phyloP scores from a whole-genome alignment of 2,888 invertebrate genomes.

The Drosophila multiciliata region DNA sequence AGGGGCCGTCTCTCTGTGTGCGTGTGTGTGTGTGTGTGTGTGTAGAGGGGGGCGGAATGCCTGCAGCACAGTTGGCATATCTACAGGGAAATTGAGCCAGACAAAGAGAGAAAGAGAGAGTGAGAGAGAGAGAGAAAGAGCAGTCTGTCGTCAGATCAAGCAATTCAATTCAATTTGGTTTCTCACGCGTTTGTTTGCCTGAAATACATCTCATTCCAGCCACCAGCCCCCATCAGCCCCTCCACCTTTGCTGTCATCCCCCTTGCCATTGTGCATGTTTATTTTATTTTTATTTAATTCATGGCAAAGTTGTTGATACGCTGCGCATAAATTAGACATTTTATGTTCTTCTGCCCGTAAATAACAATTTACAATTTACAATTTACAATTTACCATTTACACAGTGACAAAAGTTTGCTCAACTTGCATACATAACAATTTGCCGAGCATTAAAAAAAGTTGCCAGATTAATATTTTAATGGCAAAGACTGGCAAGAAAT shows the following conservation, averaged over 20 bases:
- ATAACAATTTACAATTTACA: conserved; percentile 50
- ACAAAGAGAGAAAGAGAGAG: conserved; percentile 4
- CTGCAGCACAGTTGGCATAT: conserved; percentile 51
- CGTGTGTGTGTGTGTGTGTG: conserved; percentile 8
- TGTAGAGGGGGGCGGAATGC: conserved; percentile 15
- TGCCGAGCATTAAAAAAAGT: conserved; percentile 55
- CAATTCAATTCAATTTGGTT: conserved; percentile 81
- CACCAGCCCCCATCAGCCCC: background rate
- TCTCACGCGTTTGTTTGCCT: conserved; percentile 79
- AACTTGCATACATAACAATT: conserved; percentile 57
- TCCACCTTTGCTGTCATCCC: background rate
- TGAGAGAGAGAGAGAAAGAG: conserved; percentile 6
- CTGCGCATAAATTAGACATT: conserved; percentile 44
- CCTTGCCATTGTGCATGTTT: conserved; percentile 37
- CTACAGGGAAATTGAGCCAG: conserved; percentile 2
- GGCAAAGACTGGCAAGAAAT: conserved; percentile 24
- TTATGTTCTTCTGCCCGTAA: conserved; percentile 38
- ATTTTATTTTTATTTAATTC: conserved; percentile 71
- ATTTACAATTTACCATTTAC: conserved; percentile 12
- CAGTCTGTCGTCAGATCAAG: conserved; percentile 75
- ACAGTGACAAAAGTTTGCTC: conserved; percentile 30
- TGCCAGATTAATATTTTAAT: conserved; percentile 58
- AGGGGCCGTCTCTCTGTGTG: conserved; percentile 11
- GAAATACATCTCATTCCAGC: conserved; percentile 18
- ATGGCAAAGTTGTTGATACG: conserved; percentile 50